A percentile compares a stretch with the other conserved stretches of the same genome.
These are phyloP conservation scores for Jacana jacana DNA, from an alignment of 2,113 vertebrate species.

Conservation along the genomic window DNA sequence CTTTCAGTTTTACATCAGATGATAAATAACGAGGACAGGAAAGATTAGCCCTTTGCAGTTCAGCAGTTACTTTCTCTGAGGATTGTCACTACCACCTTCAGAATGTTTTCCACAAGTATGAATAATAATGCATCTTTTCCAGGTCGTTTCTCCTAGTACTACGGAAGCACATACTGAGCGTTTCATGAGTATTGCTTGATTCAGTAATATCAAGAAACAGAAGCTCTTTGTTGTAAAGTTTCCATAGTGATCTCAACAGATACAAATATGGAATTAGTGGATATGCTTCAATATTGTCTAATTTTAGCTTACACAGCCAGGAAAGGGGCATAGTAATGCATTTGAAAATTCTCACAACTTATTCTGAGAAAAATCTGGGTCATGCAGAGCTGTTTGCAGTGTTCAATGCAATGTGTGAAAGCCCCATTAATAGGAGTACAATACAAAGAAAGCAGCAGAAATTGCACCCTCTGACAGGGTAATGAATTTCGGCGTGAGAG, in stretches of 20 bases:
- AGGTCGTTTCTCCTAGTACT: neutral
- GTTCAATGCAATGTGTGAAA: neutral
- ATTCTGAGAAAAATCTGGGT: neutral
- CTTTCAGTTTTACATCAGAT: neutral
- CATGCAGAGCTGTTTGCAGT: neutral
- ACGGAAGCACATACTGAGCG: neutral
- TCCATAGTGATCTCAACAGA: neutral
- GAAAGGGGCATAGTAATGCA: neutral
- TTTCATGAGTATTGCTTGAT: neutral
- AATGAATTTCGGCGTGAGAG: neutral
- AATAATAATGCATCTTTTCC: neutral
- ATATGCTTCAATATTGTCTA: neutral
- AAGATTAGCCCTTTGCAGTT: neutral
- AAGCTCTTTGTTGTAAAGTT: neutral
- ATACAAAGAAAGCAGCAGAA: neutral
- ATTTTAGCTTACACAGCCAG: neutral
- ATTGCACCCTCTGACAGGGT: neutral
- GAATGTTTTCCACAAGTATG: neutral
- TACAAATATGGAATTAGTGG: neutral
- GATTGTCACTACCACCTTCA: neutral
- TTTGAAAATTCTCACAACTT: neutral
- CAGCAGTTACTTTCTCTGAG: neutral
- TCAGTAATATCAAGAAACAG: neutral
- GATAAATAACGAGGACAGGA: neutral
- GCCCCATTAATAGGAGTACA: neutral